Evolutionary conservation across 2,113 vertebrate genomes (phyloP).

Genomic region (Antechinus stuartii): DNA sequence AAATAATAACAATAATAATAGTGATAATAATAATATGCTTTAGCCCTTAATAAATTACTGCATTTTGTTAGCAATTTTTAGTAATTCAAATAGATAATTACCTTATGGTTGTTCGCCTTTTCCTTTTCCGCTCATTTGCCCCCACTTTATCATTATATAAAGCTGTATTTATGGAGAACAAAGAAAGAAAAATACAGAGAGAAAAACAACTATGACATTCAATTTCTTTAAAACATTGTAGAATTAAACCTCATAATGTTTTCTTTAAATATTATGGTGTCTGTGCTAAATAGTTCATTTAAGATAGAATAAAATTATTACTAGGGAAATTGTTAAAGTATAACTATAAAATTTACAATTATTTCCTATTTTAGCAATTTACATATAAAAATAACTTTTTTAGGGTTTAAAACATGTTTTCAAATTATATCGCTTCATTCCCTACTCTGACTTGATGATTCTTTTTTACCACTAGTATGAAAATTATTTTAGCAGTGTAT

Average conservation of each 20-base stretch:
- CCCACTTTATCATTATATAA: constrained; percentile 97
- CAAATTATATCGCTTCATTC: background rate
- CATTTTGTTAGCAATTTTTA: background rate
- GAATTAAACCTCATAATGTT: background rate
- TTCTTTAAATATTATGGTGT: background rate
- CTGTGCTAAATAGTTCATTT: background rate
- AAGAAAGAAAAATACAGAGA: constrained; percentile 19
- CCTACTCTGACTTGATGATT: background rate
- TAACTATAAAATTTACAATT: constrained; percentile 18
- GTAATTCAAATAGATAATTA: constrained; percentile 75
- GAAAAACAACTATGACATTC: constrained; percentile 7
- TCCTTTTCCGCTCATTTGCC: constrained; percentile 95
- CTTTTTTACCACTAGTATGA: background rate
- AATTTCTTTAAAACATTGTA: constrained; percentile 34
- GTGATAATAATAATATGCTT: background rate
- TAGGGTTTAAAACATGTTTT: background rate
- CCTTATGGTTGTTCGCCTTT: constrained; percentile 98
- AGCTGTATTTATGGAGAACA: constrained; percentile 83
- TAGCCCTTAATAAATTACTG: background rate
- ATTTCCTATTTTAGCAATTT: constrained; percentile 4
- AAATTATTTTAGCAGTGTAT: constrained; percentile 9
- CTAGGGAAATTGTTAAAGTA: background rate
- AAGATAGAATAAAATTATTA: constrained; percentile 4
- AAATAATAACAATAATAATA: background rate
- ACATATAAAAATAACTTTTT: background rate